A percentile compares a stretch with the other conserved stretches of the same genome.
phyloP scores from a whole-genome alignment of 1,140 invertebrate genomes.

The Saxidomus purpurata region DNA sequence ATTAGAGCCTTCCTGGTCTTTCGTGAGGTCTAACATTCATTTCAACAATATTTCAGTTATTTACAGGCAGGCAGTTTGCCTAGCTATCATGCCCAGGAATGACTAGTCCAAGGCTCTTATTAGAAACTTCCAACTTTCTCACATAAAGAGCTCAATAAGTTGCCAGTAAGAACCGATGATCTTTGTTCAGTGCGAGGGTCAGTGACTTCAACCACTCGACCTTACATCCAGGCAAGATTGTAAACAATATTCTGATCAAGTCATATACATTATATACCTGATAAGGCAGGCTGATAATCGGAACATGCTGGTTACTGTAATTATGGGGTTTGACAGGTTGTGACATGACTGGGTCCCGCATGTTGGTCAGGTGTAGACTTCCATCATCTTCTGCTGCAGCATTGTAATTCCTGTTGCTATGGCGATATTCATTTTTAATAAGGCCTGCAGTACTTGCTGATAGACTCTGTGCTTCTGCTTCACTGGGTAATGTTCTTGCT shows the following conservation, averaged over 20 bases:
- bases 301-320: background rate
- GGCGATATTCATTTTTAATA: conserved; percentile 68
- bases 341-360: background rate
- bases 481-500: conserved; percentile 48
- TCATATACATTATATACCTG: conserved; percentile 2
- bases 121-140: no score
- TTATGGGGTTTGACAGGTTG: background rate
- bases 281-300: conserved; percentile 64
- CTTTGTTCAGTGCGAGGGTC: no score
- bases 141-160: no score
- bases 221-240: no score
- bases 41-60: no score
- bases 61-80: no score
- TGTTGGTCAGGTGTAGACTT: conserved; percentile 8
- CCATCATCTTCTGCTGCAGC: background rate
- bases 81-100: no score
- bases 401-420: conserved; percentile 48
- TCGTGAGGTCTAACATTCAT: no score
- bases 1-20: no score
- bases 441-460: conserved; percentile 79
- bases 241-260: background rate
- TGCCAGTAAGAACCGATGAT: no score
- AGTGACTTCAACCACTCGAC: no score
- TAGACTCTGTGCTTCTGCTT: conserved; percentile 77
- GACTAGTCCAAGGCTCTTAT: no score